A percentile compares a stretch with the other conserved stretches of the same genome.
Evolutionary conservation across 2,888 invertebrate genomes (phyloP).

Genomic region (Chymomyza fuscimana): DNA sequence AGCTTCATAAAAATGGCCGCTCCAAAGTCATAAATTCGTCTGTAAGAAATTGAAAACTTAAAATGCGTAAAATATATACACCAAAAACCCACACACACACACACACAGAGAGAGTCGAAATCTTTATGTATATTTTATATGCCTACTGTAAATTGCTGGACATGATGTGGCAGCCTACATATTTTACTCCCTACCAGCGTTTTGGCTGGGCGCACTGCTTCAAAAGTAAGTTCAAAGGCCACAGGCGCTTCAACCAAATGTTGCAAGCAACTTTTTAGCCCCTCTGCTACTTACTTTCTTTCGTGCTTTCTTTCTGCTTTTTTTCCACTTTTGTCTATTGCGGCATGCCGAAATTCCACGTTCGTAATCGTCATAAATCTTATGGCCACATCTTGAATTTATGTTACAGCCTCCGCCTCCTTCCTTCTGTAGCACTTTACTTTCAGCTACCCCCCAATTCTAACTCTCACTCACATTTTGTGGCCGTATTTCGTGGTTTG

Average conservation of each 20-base stretch:
- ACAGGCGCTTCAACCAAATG: constrained; percentile 43
- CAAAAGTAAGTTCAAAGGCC: constrained; percentile 57
- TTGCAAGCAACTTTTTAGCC: constrained; percentile 24
- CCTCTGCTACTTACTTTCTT: background rate
- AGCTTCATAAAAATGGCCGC: constrained; percentile 53
- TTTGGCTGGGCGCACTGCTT: background rate
- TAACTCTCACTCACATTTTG: constrained; percentile 41
- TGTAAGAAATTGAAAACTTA: constrained; percentile 73
- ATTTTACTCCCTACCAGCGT: background rate
- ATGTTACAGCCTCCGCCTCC: constrained; percentile 58
- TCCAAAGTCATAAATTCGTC: constrained; percentile 66
- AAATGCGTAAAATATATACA: constrained; percentile 70
- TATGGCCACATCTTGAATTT: constrained; percentile 79
- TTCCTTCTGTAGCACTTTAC: background rate
- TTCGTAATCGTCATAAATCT: constrained; percentile 79
- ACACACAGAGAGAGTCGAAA: constrained; percentile 43
- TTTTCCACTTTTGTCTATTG: constrained; percentile 50
- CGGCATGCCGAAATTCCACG: constrained; percentile 68
- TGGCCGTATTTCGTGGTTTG: constrained; percentile 70
- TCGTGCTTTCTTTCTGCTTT: background rate
- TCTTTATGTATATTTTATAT: constrained; percentile 75
- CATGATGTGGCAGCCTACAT: constrained; percentile 13
- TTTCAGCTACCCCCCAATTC: constrained; percentile 1
- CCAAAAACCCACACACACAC: constrained; percentile 29
- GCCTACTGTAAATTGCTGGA: constrained; percentile 73